A percentile compares a stretch with the other conserved stretches of the same genome.
phyloP scores from a whole-genome alignment of 2,113 vertebrate species.

The Sisor rabdophorus region DNA sequence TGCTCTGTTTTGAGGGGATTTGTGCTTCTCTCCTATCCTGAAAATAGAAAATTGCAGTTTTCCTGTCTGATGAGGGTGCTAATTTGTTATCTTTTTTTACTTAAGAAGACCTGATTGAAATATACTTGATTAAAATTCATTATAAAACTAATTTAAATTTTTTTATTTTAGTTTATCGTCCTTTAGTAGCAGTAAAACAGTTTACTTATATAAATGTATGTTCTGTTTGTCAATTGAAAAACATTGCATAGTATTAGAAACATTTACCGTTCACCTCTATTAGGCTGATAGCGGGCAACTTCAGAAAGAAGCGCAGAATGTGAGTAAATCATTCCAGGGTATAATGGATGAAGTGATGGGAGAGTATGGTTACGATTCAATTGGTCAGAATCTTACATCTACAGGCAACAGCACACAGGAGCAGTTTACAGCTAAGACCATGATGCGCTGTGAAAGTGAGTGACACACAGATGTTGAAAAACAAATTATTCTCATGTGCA shows the following conservation, averaged over 20 bases:
- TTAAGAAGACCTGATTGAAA: not conserved
- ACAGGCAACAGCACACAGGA: slow-evolving; percentile 69
- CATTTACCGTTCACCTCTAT: not conserved
- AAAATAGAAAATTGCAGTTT: too few species aligned
- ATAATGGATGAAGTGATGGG: slow-evolving; percentile 73
- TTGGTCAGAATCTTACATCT: slow-evolving; percentile 5
- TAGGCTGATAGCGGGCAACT: slow-evolving; percentile 63
- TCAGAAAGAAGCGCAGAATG: slow-evolving; percentile 52
- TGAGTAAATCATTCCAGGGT: slow-evolving; percentile 62
- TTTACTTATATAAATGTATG: not conserved
- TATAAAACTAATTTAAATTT: not conserved
- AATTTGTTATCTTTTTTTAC: too few species aligned
- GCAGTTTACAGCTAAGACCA: slow-evolving; percentile 70
- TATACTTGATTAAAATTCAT: not conserved
- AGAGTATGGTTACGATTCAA: slow-evolving; percentile 60
- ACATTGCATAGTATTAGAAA: too few species aligned
- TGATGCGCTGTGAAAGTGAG: slow-evolving; percentile 80
- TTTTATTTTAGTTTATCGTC: not conserved
- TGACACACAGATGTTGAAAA: not conserved
- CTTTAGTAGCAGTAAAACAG: not conserved
- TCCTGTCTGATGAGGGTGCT: too few species aligned
- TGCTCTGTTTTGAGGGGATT: too few species aligned
- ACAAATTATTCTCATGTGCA: not conserved
- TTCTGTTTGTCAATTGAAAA: not conserved
- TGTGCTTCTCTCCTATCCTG: too few species aligned